phyloP scores from a whole-genome alignment of 2,113 vertebrate species.

The Platanista minor region DNA sequence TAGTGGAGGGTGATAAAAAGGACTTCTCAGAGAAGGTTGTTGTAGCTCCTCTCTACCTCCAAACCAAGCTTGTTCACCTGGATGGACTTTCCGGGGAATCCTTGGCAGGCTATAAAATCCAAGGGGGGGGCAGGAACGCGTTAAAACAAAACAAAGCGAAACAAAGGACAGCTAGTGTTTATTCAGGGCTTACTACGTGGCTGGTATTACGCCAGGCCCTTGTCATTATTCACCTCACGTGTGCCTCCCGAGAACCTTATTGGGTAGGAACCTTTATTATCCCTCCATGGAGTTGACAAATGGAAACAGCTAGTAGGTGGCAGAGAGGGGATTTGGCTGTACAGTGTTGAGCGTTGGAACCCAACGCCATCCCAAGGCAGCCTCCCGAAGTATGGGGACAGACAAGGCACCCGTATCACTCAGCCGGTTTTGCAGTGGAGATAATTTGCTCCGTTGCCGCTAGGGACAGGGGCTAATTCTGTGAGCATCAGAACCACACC shows the following conservation, averaged over 20 bases:
- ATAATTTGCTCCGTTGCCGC: accelerated
- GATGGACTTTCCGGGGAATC: neutral
- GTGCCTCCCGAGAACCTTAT: neutral
- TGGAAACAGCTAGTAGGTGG: too few relatives aligned
- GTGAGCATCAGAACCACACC: neutral
- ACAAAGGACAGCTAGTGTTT: too few relatives aligned
- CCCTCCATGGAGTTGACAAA: neutral
- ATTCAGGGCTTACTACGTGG: neutral
- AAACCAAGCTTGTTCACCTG: neutral
- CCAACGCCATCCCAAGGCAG: neutral
- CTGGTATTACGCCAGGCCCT: neutral
- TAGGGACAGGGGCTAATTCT: neutral
- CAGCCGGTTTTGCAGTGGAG: neutral
- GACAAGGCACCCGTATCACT: accelerated
- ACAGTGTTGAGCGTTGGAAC: neutral
- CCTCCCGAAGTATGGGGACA: too few relatives aligned
- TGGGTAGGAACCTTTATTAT: neutral
- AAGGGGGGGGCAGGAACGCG: too few relatives aligned
- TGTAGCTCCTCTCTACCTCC: neutral
- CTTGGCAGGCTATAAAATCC: neutral
- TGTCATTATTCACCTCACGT: neutral
- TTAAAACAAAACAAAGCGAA: neutral
- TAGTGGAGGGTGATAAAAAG: neutral
- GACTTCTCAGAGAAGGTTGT: neutral
- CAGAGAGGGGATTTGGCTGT: neutral